Conservation (phyloP, 2,888 invertebrate genomes). For the Pasiphila rectangulata region DNA sequence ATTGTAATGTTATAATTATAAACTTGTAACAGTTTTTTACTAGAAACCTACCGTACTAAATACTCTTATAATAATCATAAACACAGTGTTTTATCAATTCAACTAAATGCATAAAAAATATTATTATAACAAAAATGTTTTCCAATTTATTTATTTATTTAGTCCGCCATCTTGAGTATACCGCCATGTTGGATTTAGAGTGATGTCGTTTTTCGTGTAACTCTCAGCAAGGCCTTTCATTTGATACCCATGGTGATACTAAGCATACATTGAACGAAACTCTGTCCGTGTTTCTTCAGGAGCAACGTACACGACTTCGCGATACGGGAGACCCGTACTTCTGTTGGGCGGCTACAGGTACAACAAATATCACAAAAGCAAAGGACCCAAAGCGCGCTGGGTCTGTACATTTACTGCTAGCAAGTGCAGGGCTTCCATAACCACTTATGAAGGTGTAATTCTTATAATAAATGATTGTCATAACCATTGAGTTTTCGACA, state of each 20-base stretch:
- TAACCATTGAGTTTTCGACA: constrained; percentile 5
- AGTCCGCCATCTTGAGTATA: too few species aligned
- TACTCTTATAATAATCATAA: too few species aligned
- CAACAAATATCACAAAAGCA: not conserved
- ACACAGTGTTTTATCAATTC: too few species aligned
- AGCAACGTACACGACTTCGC: constrained; percentile 38
- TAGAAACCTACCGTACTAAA: too few species aligned
- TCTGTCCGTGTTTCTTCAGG: constrained; percentile 11
- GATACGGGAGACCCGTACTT: constrained; percentile 39
- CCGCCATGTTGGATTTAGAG: too few species aligned
- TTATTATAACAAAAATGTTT: too few species aligned
- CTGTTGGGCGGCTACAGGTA: constrained; percentile 10
- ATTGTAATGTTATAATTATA: too few species aligned
- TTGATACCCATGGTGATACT: not conserved
- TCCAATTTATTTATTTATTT: too few species aligned
- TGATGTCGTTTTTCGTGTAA: too few species aligned
- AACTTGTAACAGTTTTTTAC: too few species aligned
- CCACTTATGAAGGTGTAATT: constrained; percentile 9
- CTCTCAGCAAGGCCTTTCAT: not conserved
- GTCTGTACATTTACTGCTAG: constrained; percentile 9
- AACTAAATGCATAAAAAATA: too few species aligned
- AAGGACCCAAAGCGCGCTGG: constrained; percentile 14
- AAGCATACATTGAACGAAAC: not conserved
- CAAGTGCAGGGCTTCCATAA: constrained; percentile 8
- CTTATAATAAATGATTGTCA: not conserved